phyloP scores from a whole-genome alignment of 2,113 vertebrate genomes.

The Orthochromis indermauri region DNA sequence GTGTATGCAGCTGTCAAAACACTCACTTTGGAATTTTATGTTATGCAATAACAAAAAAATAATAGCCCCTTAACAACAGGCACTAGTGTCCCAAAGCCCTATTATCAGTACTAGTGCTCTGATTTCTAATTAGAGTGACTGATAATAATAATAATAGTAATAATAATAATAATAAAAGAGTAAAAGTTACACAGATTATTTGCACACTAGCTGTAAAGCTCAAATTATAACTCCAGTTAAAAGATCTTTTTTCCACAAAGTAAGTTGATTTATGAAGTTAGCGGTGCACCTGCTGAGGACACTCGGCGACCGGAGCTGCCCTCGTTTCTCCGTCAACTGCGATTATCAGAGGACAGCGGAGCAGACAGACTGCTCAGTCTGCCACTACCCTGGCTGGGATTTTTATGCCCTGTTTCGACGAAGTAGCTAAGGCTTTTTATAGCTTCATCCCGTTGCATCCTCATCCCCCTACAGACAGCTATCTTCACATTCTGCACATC shows the following conservation, averaged over 20 bases:
- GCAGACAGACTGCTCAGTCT: neutral
- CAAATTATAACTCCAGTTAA: neutral
- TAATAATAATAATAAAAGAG: neutral
- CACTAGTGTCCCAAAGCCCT: neutral
- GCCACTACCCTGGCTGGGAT: neutral
- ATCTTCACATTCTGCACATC: neutral
- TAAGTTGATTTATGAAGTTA: neutral
- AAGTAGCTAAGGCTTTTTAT: slow-evolving; percentile 40
- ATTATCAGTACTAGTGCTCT: neutral
- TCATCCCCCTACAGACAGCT: neutral
- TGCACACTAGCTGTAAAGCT: neutral
- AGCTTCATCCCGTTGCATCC: neutral
- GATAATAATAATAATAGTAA: neutral
- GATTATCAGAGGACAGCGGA: neutral
- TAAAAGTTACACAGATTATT: neutral
- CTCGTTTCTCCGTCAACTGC: neutral
- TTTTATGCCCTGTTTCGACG: slow-evolving; percentile 5
- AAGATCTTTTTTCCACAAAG: neutral
- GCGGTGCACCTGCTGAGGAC: slow-evolving; percentile 9
- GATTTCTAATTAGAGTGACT: neutral
- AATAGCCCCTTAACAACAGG: neutral
- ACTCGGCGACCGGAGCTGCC: neutral
- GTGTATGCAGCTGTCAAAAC: slow-evolving; percentile 11
- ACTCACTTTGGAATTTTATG: neutral
- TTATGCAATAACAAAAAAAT: slow-evolving; percentile 7